Base-by-base conservation (phyloP, 2,113 vertebrate genomes). In the Rafetus swinhoei region DNA sequence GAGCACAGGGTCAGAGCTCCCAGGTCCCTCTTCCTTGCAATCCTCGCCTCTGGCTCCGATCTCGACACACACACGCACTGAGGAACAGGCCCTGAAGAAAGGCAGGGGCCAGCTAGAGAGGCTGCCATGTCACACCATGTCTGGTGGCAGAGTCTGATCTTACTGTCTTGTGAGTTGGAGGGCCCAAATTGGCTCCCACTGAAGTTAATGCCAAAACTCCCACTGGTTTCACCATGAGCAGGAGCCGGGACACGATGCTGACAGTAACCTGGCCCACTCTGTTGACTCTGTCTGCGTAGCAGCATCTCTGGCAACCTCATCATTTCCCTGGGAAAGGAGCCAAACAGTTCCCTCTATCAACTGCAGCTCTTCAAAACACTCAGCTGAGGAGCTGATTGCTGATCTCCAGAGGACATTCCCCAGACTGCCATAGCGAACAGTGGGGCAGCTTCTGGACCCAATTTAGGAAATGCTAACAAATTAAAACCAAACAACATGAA, bases 1-100 rank as follows among this genome's bases (percentile, higher is more conserved):
- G 96, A 95, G 96, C 96, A 97, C 94, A 96, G 96, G 94, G 95
- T 94, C 95, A 88, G 95, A n/a, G 93, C 96, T 97, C 96, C 94
- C 96, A 96, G 96, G 94, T 93, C 95, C 95, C 97, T 97, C 96
- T 97, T 95, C 95, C 89, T 94, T 96, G 95, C 95, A 96, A 96
- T 96, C 95, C 90, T 6, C 6, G 45, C 94, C 96, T 96, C 97
- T 95, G 96, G 93, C 96, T 96, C 96, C 95, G 96, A 97, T 97
- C 95, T 97, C 93, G 54, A 96, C 95, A 45, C 22, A 76, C 19
- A 13, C 39, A 10, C 22, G 9, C 32, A 9, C 16, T 29, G 65
- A 76, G 10, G 24, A 22, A 22, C 18, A 45, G 74, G 74, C 39
- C 35, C 69, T 24, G 65, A 72, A 72, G 65, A 72, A 35, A 35